Conservation (phyloP, 2,113 vertebrate species). For the Perca flavescens region DNA sequence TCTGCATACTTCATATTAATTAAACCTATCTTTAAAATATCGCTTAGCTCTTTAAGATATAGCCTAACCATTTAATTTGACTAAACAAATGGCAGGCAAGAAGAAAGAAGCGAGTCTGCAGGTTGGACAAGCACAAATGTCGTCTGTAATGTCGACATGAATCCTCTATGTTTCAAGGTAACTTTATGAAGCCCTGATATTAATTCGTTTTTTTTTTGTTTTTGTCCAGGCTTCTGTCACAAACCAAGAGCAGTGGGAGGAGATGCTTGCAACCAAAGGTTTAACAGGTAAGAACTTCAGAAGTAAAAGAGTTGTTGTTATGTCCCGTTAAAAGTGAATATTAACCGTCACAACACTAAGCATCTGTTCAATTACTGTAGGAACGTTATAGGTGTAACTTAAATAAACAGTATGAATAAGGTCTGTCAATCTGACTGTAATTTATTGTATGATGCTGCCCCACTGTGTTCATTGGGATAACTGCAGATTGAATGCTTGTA, state of each 20-base stretch:
- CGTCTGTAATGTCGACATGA: not conserved
- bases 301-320: not conserved
- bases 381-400: not conserved
- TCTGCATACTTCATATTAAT: not conserved
- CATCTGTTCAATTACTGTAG: not conserved
- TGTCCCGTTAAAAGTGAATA: not conserved
- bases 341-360: not conserved
- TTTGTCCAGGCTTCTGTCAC: constrained; percentile 84
- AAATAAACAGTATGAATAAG: not conserved
- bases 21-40: not conserved
- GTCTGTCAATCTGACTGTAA: not conserved
- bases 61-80: not conserved
- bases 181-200: not conserved
- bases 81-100: constrained; percentile 81
- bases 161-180: not conserved
- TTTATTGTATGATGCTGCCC: constrained; percentile 66
- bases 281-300: constrained; percentile 86
- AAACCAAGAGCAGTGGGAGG: constrained; percentile 95
- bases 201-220: not conserved
- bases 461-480: constrained; percentile 60
- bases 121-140: constrained; percentile 59
- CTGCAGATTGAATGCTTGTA: constrained; percentile 25
- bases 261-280: constrained; percentile 89
- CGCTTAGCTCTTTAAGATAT: not conserved
- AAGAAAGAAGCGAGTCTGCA: constrained; percentile 86